A percentile compares a stretch with the other conserved stretches of the same genome.
phyloP scores from a whole-genome alignment of 2,797 vertebrate species.

The Ceryle rudis region DNA sequence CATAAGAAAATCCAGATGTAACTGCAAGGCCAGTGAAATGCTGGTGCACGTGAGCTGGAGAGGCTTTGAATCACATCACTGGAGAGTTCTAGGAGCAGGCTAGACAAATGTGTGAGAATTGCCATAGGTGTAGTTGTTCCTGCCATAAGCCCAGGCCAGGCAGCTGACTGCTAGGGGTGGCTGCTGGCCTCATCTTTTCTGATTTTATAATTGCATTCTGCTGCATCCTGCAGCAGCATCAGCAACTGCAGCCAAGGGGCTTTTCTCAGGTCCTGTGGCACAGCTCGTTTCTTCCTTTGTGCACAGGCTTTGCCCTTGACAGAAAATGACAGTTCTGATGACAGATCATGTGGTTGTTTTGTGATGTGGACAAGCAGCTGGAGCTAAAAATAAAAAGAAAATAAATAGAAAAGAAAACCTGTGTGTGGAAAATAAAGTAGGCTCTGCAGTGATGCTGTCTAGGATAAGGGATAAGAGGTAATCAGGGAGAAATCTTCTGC shows the following conservation, averaged over 20 bases:
- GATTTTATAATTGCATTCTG: slow-evolving; percentile 10
- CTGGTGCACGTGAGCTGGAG: not conserved
- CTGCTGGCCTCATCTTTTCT: not conserved
- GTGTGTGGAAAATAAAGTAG: slow-evolving; percentile 11
- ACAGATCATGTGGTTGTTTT: slow-evolving; percentile 40
- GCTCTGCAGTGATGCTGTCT: not conserved
- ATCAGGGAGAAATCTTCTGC: slow-evolving; percentile 9
- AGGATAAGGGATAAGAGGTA: not conserved
- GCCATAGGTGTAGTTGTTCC: not conserved
- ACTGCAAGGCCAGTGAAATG: not conserved
- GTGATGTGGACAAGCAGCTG: slow-evolving; percentile 49
- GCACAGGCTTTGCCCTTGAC: not conserved
- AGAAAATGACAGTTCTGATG: slow-evolving; percentile 54
- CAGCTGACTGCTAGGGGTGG: not conserved
- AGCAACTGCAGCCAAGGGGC: slow-evolving; percentile 4
- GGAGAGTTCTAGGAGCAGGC: not conserved
- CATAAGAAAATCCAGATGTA: not conserved
- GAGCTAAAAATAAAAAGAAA: slow-evolving; percentile 52
- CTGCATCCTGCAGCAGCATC: slow-evolving; percentile 26
- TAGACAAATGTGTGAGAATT: not conserved
- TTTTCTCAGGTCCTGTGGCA: slow-evolving; percentile 52
- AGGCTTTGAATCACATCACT: not conserved
- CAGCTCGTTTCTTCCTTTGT: not conserved
- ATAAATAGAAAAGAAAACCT: slow-evolving; percentile 18
- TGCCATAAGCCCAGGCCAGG: not conserved